Percentiles rank a stretch among this genome's conserved stretches.
Conservation (phyloP, 2,797 vertebrate genomes). For the Siniperca undulata region DNA sequence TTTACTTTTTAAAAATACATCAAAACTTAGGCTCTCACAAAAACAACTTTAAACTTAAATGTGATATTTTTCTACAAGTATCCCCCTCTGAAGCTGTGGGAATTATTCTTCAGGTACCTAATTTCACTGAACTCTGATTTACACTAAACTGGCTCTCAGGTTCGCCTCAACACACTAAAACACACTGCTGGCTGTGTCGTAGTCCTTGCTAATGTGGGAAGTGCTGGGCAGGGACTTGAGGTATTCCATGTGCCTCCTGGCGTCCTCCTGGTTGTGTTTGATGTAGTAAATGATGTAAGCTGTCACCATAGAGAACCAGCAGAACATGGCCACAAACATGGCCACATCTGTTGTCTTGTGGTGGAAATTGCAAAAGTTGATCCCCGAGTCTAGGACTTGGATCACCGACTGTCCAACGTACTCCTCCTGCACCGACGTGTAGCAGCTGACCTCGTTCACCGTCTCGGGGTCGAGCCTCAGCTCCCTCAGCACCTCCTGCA, state of each 20-base stretch:
- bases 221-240: conserved; percentile 94
- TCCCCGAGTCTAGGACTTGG: conserved; percentile 92
- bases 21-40: background rate
- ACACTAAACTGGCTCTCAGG: conserved; percentile 1
- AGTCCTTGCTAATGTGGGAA: conserved; percentile 81
- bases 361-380: conserved; percentile 94
- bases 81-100: background rate
- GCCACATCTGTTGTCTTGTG: conserved; percentile 94
- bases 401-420: conserved; percentile 89
- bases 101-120: conserved; percentile 3
- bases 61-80: background rate
- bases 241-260: conserved; percentile 93
- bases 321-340: conserved; percentile 97
- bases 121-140: conserved; percentile 7
- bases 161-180: conserved; percentile 67
- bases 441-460: conserved; percentile 90
- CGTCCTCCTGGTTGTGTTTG: conserved; percentile 94
- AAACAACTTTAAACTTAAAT: background rate
- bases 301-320: conserved; percentile 98
- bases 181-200: conserved; percentile 83
- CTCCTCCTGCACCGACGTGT: conserved; percentile 86
- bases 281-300: conserved; percentile 94
- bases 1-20: too few species aligned
- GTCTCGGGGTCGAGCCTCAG: conserved; percentile 93
- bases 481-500: conserved; percentile 93